Base-by-base conservation (phyloP, 2,797 vertebrate genomes). In the Novumbra hubbsi region DNA sequence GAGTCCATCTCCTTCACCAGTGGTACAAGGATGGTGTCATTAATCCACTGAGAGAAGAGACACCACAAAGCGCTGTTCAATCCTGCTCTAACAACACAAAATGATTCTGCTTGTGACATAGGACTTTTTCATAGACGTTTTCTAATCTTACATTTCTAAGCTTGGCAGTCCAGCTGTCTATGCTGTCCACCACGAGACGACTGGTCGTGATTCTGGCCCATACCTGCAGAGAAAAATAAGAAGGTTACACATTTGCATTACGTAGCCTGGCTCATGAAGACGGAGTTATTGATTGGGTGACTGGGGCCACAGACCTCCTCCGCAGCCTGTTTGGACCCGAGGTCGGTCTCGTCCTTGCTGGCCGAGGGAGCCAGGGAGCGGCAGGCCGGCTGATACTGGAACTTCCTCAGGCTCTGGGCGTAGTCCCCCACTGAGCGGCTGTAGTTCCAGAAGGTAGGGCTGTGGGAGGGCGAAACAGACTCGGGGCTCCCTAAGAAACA, bases 401-500 rank as follows among this genome's bases (percentile, higher is more conserved):
- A 99, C 66, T 98, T 99, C 81, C 96, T 94, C 77, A 99, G 90
- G 71, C 94, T 96, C 81, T 99, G 97, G 0, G 96, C 93, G 0
- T 95, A 95, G 86, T 99, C 98, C 0, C 95, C 95, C 84, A 96
- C 85, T 0, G 96, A 95, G 0, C 96, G 96, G 80, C 93, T 96
- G 77, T 97, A 98, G 88, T 95, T 99, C 98, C 98, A 99, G 62
- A 99, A 98, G 0, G 96, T 96, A 2, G 97, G 96, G 78, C 96
- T 98, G 90, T 93, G 94, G 50, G 90, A 95, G 0, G 96, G 95
- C 16, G 97, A 97, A 9, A 92, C 90, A 5, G 96, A 94, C 79
- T 98, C 97, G 1, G 97, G 95, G 84, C 95, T 96, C 34, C 96
- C 98, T 99, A 78, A 68, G 28, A 27, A 27, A 66, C n/a, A 74